Percentiles rank a stretch among this genome's conserved stretches.
phyloP scores from a whole-genome alignment of 2,113 vertebrate species.

The Macquaria ambigua region DNA sequence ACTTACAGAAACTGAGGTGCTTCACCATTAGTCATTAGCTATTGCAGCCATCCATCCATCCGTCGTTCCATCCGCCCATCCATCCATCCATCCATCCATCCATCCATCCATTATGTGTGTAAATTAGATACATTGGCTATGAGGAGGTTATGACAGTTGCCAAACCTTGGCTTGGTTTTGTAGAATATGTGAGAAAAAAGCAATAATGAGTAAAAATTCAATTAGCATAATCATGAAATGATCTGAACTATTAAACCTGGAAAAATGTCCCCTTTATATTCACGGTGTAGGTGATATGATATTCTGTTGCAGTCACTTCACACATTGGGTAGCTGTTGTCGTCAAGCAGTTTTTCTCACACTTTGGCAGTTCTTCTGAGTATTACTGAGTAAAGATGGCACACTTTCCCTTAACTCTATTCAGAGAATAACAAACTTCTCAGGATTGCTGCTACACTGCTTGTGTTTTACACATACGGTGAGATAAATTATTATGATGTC shows the following conservation, averaged over 20 bases:
- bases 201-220: not conserved
- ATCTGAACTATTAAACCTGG: constrained; percentile 8
- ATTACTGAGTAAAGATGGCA: constrained; percentile 8
- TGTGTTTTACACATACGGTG: not conserved
- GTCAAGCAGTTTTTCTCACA: constrained; percentile 53
- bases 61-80: not conserved
- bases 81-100: not conserved
- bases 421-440: constrained; percentile 9
- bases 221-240: not conserved
- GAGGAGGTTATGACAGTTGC: not conserved
- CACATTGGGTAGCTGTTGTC: constrained; percentile 42
- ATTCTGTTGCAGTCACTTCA: constrained; percentile 25
- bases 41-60: not conserved
- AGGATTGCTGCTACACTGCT: not conserved
- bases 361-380: constrained; percentile 22
- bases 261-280: not conserved
- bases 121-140: not conserved
- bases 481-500: not conserved
- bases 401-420: not conserved
- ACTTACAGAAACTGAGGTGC: not conserved
- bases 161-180: not conserved
- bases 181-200: not conserved
- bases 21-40: not conserved
- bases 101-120: not conserved
- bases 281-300: not conserved